phyloP scores from a whole-genome alignment of 2,888 invertebrate genomes.

The Opisthograptis luteolata region DNA sequence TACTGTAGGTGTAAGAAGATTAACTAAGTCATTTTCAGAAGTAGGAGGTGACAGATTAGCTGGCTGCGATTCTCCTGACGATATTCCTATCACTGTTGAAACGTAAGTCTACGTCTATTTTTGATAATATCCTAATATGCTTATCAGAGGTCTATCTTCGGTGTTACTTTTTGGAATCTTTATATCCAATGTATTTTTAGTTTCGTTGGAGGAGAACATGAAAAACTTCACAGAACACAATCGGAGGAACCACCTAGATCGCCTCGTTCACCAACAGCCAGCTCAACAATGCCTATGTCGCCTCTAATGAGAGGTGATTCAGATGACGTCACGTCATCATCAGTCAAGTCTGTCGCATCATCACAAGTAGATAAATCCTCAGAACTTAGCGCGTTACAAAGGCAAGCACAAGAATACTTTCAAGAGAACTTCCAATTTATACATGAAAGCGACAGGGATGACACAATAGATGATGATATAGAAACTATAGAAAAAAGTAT shows the following conservation, averaged over 20 bases:
- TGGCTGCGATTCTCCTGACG: constrained; percentile 61
- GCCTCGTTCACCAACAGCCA: constrained; percentile 85
- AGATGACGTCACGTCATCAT: constrained; percentile 73
- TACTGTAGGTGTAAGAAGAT: constrained; percentile 85
- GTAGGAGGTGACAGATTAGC: constrained; percentile 79
- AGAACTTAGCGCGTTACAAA: constrained; percentile 70
- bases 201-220: constrained; percentile 85
- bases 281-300: constrained; percentile 67
- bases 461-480: constrained; percentile 80
- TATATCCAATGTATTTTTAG: too few species aligned
- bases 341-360: constrained; percentile 71
- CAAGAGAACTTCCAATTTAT: constrained; percentile 83
- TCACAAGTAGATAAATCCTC: constrained; percentile 76
- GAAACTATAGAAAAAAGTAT: constrained; percentile 81
- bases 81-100: constrained; percentile 64
- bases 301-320: constrained; percentile 75
- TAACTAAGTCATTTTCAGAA: constrained; percentile 94
- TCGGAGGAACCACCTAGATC: constrained; percentile 93
- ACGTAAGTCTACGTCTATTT: constrained; percentile 51
- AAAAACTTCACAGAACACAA: constrained; percentile 91
- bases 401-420: constrained; percentile 79
- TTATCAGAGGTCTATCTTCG: too few species aligned
- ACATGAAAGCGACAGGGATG: constrained; percentile 80
- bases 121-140: constrained; percentile 1
- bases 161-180: too few species aligned